Evolutionary conservation across 2,113 vertebrate species (phyloP).

Genomic region (Sylvilagus bachmani): DNA sequence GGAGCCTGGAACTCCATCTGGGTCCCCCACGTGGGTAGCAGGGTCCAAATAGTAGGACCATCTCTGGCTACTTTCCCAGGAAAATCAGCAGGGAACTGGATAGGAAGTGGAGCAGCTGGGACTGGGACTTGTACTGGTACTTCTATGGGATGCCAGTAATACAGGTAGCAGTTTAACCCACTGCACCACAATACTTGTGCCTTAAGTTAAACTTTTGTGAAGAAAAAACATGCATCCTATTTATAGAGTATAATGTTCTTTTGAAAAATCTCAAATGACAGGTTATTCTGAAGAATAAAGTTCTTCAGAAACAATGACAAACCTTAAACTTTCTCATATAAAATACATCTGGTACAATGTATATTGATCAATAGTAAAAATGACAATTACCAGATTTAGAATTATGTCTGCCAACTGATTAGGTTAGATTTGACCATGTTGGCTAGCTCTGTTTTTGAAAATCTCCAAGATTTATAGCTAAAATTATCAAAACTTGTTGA

Average conservation of each 20-base stretch:
- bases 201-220: background rate
- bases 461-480: background rate
- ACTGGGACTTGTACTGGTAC: no score
- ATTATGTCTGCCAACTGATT: background rate
- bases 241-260: conserved; percentile 43
- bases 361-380: background rate
- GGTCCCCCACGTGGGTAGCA: no score
- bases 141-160: no score
- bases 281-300: conserved; percentile 41
- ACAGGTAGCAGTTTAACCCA: no score
- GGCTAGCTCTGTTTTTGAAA: conserved; percentile 8
- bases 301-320: background rate
- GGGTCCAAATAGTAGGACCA: no score
- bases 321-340: conserved; percentile 3
- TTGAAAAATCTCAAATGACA: background rate
- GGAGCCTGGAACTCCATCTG: no score
- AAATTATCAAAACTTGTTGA: conserved; percentile 27
- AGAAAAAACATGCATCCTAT: background rate
- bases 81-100: no score
- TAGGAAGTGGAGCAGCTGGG: no score
- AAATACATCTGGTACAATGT: conserved; percentile 21
- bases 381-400: background rate
- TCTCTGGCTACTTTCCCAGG: no score
- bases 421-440: background rate
- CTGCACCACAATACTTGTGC: no score